Base-by-base conservation (phyloP, 2,113 vertebrate genomes). In the Nibea albiflora region DNA sequence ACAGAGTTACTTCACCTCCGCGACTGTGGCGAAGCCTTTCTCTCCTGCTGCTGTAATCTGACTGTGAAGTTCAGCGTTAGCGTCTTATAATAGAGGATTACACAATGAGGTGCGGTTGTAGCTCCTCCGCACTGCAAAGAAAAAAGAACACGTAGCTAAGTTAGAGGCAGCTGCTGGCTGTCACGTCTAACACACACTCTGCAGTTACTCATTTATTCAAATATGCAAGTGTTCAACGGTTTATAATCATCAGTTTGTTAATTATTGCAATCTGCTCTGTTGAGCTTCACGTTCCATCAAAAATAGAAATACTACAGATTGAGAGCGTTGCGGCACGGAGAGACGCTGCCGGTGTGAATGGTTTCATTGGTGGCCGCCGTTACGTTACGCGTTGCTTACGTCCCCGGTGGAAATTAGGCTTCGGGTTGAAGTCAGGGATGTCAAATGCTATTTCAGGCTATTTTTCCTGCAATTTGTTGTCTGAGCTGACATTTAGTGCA, bases 391-490 rank as follows among this genome's bases (percentile, higher is more conserved):
- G 2, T 1, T 26, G 24, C 24, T 26, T 26, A 26, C 24, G 24
- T 26, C 24, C 24, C 24, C 24, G 24, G 24, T 26, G 24, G 24
- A 26, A 26, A 26, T 26, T 26, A 26, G 24, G 24, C 24, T 26
- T 26, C 2, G 24, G 24, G n/a, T n/a, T n/a, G n/a, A n/a, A n/a
- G n/a, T n/a, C n/a, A n/a, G n/a, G n/a, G n/a, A n/a, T n/a, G n/a
- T n/a, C n/a, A n/a, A n/a, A n/a, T n/a, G n/a, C n/a, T n/a, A n/a
- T n/a, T n/a, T 26, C 20, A 67, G 16, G 54, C 54, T 28, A 42
- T 57, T 83, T 73, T 24, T 28, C 57, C 57, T 66, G 20, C 14
- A 24, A 83, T 50, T 19, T 31, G 44, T 26, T 50, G 24, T 2
- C 54, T 22, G 44, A 31, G 54, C 31, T 39, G 26, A 3, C 53